Evolutionary conservation across 30 jellyfish, hydroid and myxozoan species (phyloP), one percentile per base, ranked within the genome.

Genomic region (Aurelia coerulea): DNA sequence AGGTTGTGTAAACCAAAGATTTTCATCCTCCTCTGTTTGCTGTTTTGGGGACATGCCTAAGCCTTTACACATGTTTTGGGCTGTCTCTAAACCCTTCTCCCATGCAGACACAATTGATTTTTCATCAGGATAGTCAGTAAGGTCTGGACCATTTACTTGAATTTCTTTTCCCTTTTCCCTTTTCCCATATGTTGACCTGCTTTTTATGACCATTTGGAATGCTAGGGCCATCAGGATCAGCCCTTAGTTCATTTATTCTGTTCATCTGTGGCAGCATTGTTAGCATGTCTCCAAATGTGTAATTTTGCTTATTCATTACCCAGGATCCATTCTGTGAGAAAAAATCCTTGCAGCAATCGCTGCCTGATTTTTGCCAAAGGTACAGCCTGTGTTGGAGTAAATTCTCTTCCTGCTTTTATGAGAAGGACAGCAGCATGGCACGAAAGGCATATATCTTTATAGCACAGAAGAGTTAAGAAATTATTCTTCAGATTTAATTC

Each of bases 281-380:
- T n/a, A 17, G 19, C 78, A 68, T 68, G 50, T 68, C 78, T 14
- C 41, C 12, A 19, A 31, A 17, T 15, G 78, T 17, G 64, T 1
- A 68, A 16, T 33, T 68, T 63, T 68, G 78, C 63, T 68, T 5
- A 32, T 68, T 68, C 58, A 33, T 33, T 33, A 68, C 78, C 39
- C 8, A 68, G 56, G 52, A 39, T 39, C 78, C 78, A 31, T 31
- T 31, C 19, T 17, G 50, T 10, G 23, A 31, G 50, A 68, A 68
- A 68, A 31, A 68, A 17, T 68, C 58, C 34, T 60, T 32, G 69
- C 69, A 60, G 4, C 39, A 18, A 39, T 68, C 78, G 8, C 78
- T 39, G 39, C 18, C 52, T 4, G 50, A 32, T n/a, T 4, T 5
- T 17, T 60, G 7, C 34, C 34, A 60, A 60, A 60, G 31, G 69